Conservation (phyloP, 2,113 vertebrate species). For the Paradoxurus hermaphroditus region DNA sequence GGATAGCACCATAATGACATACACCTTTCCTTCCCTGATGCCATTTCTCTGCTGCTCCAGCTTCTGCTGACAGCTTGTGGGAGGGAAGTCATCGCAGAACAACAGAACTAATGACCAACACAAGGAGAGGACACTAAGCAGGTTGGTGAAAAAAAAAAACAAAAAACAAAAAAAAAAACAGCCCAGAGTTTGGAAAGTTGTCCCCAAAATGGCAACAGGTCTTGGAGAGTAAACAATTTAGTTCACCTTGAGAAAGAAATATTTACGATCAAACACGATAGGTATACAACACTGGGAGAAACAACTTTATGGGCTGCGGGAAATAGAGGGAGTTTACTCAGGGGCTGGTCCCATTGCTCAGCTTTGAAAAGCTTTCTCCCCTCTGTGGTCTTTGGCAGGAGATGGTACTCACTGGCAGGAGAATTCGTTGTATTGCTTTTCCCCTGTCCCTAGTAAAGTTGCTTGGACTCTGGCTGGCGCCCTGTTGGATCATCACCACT, state of each 20-base stretch:
- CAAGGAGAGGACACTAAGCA: not conserved
- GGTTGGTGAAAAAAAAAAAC: not conserved
- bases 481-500: not conserved
- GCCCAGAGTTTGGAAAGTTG: not conserved
- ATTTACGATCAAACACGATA: not conserved
- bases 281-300: not conserved
- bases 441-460: not conserved
- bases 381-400: not conserved
- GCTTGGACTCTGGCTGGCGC: constrained; percentile 31
- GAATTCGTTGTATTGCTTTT: not conserved
- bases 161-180: not conserved
- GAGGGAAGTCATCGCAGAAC: not conserved
- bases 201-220: not conserved
- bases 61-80: not conserved
- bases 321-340: not conserved
- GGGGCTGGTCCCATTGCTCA: not conserved
- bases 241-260: constrained; percentile 42
- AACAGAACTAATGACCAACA: not conserved
- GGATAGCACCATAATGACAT: rapidly evolving
- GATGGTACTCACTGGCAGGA: not conserved
- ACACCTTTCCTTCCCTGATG: rapidly evolving
- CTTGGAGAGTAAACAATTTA: constrained; percentile 17
- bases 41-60: not conserved
- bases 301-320: not conserved
- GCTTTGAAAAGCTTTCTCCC: not conserved